A percentile compares a stretch with the other conserved stretches of the same genome.
These are phyloP conservation scores for Calosoma granatense DNA, from an alignment of 1,140 invertebrate genomes.

Conservation along the genomic window DNA sequence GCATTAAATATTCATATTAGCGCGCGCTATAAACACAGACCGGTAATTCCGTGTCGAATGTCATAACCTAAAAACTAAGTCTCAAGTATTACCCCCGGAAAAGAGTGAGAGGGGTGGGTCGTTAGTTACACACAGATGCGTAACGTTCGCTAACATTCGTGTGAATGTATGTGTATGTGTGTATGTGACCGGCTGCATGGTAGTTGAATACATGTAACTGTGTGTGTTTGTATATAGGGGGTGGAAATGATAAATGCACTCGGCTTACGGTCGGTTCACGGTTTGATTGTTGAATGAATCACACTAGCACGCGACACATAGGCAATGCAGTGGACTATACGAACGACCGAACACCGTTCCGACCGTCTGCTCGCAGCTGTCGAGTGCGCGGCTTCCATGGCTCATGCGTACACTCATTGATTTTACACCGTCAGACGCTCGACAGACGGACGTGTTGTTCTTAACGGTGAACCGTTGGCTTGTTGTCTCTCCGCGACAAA, in stretches of 20 bases:
- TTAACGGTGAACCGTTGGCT: no score
- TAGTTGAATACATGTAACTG: neutral
- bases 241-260: neutral
- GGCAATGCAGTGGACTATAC: no score
- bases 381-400: slow-evolving; percentile 13
- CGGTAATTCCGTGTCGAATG: no score
- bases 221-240: neutral
- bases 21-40: no score
- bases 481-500: no score
- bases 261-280: neutral
- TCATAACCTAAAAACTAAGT: no score
- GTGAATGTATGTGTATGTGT: neutral
- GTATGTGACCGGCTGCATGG: neutral
- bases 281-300: slow-evolving; percentile 9
- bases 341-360: no score
- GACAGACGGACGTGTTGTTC: slow-evolving; percentile 19
- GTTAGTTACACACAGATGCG: no score
- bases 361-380: slow-evolving; percentile 3
- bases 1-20: no score
- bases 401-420: slow-evolving; percentile 28
- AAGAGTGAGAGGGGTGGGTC: no score
- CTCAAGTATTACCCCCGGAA: no score
- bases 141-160: no score
- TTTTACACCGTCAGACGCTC: slow-evolving; percentile 22
- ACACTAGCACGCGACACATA: neutral